Base-by-base conservation (phyloP, 2,113 vertebrate species). In the Riparia riparia region DNA sequence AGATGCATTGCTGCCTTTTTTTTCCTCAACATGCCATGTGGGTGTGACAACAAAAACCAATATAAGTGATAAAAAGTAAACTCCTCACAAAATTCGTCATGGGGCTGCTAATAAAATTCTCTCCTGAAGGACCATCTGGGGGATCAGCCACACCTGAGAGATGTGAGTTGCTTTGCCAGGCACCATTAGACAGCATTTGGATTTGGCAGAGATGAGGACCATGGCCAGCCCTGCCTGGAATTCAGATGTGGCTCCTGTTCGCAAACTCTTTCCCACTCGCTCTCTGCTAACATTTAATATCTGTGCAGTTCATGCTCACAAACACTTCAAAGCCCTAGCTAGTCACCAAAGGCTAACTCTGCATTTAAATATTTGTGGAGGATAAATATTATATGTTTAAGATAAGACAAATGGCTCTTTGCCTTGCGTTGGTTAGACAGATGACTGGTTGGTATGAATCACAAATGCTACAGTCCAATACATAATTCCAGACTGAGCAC, bases 381-480 rank as follows among this genome's bases (percentile, higher is more conserved):
- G 89, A 50, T 81, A 95, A 96, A 85, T 72, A 76, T 87, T 64
- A 41, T 70, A 50, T 63, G 58, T 83, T 88, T 74, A 80, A 82
- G 87, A n/a, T 76, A 87, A 91, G 74, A 85, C 69, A 82, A 94
- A 58, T 66, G 0, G 0, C 41, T 82, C 54, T 87, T 79, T 90
- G 66, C 58, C 45, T 72, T 77, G 78, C 65, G 50, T 70, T 82
- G 84, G 87, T 94, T 82, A 42, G 91, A 77, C 0, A 1, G 57
- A 39, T 94, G 91, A 85, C 93, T 91, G 76, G 94, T 78, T 24
- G 2, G 78, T 61, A 50, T 95, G 91, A 94, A 91, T 95, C 95
- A 95, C 74, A 58, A 90, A 73, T 1, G 32, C 78, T 91, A 61
- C 82, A 91, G 84, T 65, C 90, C 95, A 88, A 66, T 66, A 58